Evolutionary conservation across 2,113 vertebrate genomes (phyloP).

Genomic region (Tachysurus vachellii): DNA sequence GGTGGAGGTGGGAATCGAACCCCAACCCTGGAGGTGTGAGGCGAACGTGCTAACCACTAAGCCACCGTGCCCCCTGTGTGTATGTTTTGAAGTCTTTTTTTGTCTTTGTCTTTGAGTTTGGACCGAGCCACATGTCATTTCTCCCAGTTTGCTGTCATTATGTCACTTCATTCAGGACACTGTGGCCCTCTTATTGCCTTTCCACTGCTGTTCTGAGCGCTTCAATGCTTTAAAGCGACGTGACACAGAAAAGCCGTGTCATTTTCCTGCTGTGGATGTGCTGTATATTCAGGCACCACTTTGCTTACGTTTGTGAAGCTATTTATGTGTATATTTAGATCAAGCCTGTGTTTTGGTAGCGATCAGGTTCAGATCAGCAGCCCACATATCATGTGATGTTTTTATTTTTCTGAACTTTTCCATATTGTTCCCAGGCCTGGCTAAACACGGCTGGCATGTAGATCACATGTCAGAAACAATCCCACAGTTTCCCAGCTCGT

Average conservation of each 20-base stretch:
- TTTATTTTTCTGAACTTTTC: conserved; percentile 61
- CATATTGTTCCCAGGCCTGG: conserved; percentile 61
- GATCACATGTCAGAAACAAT: conserved; percentile 65
- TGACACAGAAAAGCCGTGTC: conserved; percentile 7
- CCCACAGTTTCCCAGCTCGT: conserved; percentile 62
- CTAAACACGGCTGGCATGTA: conserved; percentile 55
- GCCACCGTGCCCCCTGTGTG: too few relatives aligned
- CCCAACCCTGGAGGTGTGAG: too few relatives aligned
- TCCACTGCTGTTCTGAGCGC: conserved; percentile 54
- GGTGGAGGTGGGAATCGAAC: too few relatives aligned
- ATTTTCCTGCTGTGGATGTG: background rate
- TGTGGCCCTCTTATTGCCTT: conserved; percentile 56
- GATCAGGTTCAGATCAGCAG: background rate
- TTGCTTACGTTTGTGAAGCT: background rate
- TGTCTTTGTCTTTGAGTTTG: conserved; percentile 72
- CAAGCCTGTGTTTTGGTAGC: background rate
- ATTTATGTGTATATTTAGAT: conserved; percentile 29
- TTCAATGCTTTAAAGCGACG: conserved; percentile 15
- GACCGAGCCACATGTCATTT: conserved; percentile 71
- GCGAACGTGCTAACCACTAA: too few relatives aligned
- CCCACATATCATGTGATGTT: background rate
- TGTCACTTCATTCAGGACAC: conserved; percentile 57
- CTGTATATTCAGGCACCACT: background rate
- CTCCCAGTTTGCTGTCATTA: conserved; percentile 73
- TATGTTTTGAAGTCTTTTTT: conserved; percentile 2